Conservation (phyloP, 2,113 vertebrate species). For the Etheostoma spectabile region DNA sequence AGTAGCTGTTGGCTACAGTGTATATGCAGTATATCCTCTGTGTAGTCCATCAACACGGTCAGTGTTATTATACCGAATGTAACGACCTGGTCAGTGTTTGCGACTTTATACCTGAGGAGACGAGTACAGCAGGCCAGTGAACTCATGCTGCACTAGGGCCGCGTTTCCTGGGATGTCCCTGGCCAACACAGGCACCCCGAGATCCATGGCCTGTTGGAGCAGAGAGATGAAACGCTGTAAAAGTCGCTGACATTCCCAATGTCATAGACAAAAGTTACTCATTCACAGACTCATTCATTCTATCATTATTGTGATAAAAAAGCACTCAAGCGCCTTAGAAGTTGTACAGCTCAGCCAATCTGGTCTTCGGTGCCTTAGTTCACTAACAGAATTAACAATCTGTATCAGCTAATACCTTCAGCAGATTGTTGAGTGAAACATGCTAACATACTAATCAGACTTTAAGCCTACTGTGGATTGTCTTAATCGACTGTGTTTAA, state of each 20-base stretch:
- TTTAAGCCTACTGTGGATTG: conserved; percentile 74
- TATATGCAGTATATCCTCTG: conserved; percentile 3
- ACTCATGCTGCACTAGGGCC: conserved; percentile 86
- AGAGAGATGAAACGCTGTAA: conserved; percentile 25
- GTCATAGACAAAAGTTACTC: conserved; percentile 11
- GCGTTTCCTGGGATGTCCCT: conserved; percentile 93
- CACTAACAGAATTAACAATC: conserved; percentile 52
- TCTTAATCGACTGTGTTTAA: conserved; percentile 74
- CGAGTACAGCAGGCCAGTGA: conserved; percentile 91
- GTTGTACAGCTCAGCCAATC: neutral
- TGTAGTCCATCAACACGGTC: neutral
- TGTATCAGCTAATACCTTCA: conserved; percentile 53
- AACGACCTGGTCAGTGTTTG: conserved; percentile 21
- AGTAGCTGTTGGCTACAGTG: neutral
- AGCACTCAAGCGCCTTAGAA: neutral
- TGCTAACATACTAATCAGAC: conserved; percentile 68
- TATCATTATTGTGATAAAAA: neutral
- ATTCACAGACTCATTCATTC: neutral
- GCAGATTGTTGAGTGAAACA: conserved; percentile 67
- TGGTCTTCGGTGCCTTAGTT: conserved; percentile 28
- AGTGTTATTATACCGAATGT: conserved; percentile 14
- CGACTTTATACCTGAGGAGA: conserved; percentile 86
- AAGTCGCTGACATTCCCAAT: neutral
- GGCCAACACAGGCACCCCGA: conserved; percentile 89
- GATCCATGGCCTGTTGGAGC: conserved; percentile 91